phyloP scores from a whole-genome alignment of 2,888 invertebrate species.

The Drosophila rellima region DNA sequence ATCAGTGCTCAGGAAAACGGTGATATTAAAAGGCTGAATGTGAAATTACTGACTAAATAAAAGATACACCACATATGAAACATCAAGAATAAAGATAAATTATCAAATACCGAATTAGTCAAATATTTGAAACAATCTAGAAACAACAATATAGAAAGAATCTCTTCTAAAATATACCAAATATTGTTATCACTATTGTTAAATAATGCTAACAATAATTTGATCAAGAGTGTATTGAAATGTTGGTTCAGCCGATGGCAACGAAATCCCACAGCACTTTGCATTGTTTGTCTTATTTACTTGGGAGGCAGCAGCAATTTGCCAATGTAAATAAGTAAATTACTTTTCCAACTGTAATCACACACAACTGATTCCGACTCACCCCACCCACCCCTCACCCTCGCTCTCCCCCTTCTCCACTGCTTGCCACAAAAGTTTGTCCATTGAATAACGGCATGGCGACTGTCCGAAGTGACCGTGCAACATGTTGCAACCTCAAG shows the following conservation, averaged over 20 bases:
- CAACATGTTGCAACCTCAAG: slow-evolving; percentile 47
- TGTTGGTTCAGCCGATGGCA: background rate
- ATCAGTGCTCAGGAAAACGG: no score
- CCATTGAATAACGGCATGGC: slow-evolving; percentile 35
- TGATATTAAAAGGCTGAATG: no score
- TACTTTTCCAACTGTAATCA: slow-evolving; percentile 53
- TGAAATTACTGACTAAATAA: no score
- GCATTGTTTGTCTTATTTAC: slow-evolving; percentile 6
- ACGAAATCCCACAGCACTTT: background rate
- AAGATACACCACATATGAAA: no score
- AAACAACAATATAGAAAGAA: no score
- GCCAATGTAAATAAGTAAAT: slow-evolving; percentile 69
- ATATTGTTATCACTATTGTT: background rate
- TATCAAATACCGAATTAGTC: no score
- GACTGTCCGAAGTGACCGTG: slow-evolving; percentile 16
- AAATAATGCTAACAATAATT: background rate
- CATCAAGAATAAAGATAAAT: no score
- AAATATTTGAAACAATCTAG: no score
- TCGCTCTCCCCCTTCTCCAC: no score
- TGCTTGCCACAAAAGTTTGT: slow-evolving; percentile 51
- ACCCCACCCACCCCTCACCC: no score
- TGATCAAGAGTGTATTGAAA: background rate
- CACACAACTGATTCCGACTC: slow-evolving; percentile 12
- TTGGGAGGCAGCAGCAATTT: slow-evolving; percentile 55
- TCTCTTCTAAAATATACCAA: no score